Conservation (phyloP, 2,888 invertebrate species). For the Cantharis rustica region DNA sequence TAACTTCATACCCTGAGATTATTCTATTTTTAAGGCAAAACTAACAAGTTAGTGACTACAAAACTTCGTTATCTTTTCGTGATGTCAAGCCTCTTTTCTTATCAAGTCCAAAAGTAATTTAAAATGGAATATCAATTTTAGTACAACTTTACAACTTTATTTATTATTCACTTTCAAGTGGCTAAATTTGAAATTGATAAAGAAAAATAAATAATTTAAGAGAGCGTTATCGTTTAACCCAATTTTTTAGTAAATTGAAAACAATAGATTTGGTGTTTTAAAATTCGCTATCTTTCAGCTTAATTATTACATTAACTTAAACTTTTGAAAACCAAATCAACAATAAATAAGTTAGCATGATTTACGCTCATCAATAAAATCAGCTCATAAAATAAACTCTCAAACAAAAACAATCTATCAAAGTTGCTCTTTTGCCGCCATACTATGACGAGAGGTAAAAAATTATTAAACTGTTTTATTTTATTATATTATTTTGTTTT, state of each 20-base stretch:
- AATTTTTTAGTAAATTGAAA: background rate
- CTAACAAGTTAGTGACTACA: background rate
- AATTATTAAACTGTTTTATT: background rate
- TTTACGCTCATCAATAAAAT: background rate
- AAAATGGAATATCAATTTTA: background rate
- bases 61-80: background rate
- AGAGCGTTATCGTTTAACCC: background rate
- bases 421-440: background rate
- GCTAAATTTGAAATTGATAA: background rate
- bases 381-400: background rate
- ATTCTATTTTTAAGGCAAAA: background rate
- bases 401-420: background rate
- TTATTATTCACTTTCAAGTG: background rate
- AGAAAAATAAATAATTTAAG: background rate
- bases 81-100: background rate
- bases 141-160: background rate
- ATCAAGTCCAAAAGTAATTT: background rate
- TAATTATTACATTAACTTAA: too few species aligned
- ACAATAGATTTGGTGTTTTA: background rate
- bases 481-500: background rate
- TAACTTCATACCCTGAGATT: background rate
- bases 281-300: background rate
- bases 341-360: background rate
- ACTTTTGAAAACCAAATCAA: too few species aligned
- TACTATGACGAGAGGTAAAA: background rate